These are phyloP conservation scores for Poecilia picta DNA, from an alignment of 2,797 vertebrate genomes.

Conservation along the genomic window DNA sequence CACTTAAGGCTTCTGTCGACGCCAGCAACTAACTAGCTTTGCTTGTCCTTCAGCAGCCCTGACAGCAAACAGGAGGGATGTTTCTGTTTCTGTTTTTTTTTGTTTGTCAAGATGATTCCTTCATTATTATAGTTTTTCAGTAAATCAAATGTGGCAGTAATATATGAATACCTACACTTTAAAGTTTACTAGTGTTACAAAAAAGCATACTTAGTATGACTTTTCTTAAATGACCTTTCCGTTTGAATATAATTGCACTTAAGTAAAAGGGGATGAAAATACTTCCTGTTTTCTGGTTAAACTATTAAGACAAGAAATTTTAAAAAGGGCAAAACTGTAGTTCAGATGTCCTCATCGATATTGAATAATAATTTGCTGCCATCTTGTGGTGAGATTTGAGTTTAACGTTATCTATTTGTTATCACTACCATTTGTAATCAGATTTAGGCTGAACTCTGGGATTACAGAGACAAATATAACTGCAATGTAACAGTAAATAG, in stretches of 20 bases:
- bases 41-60: conserved; percentile 53
- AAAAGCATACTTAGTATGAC: not conserved
- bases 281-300: not conserved
- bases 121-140: not conserved
- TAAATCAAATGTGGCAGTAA: not conserved
- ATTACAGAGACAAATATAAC: not conserved
- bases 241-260: not conserved
- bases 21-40: conserved; percentile 38
- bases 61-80: conserved; percentile 21
- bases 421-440: not conserved
- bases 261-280: not conserved
- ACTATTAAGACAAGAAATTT: not conserved
- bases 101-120: conserved; percentile 12
- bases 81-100: not conserved
- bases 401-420: not conserved
- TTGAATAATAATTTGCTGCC: conserved; percentile 38
- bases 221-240: not conserved
- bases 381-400: conserved; percentile 4
- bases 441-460: not conserved
- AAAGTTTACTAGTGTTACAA: conserved; percentile 12
- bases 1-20: conserved; percentile 57
- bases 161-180: not conserved
- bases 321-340: not conserved
- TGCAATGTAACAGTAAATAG: not conserved
- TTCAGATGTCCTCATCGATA: accelerated